Percentiles rank a stretch among this genome's conserved stretches.
phyloP scores from a whole-genome alignment of 2,797 vertebrate genomes.

The Balearica regulorum region DNA sequence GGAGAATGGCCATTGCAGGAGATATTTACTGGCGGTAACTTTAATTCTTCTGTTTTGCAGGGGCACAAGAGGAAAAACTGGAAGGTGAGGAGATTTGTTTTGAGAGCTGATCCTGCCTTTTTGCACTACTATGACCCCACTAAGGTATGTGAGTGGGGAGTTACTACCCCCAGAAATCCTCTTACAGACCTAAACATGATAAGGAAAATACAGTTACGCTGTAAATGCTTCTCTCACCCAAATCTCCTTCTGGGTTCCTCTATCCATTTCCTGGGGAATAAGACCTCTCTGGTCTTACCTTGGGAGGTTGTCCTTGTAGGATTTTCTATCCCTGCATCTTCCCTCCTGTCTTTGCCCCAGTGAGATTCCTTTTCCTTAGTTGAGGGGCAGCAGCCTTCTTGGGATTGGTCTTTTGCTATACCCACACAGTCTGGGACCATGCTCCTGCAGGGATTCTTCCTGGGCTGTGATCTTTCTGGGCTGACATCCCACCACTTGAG shows the following conservation, averaged over 20 bases:
- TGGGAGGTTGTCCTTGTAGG: neutral
- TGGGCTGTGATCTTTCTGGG: neutral
- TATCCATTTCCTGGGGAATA: neutral
- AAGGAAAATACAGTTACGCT: neutral
- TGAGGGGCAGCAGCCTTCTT: fast-evolving
- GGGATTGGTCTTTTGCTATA: neutral
- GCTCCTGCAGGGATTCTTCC: neutral
- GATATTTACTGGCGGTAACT: neutral
- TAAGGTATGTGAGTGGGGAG: constrained; percentile 75
- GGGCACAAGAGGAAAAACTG: constrained; percentile 96
- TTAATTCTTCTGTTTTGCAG: constrained; percentile 67
- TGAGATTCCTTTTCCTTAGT: neutral
- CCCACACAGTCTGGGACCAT: neutral
- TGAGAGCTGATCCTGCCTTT: constrained; percentile 89
- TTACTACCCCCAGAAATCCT: neutral
- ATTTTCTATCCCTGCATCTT: neutral
- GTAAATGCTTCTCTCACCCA: neutral
- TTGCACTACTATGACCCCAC: constrained; percentile 94
- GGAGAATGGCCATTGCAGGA: neutral
- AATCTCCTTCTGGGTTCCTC: neutral
- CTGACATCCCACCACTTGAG: neutral
- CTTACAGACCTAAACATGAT: neutral
- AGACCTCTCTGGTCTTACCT: neutral
- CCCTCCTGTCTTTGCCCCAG: neutral
- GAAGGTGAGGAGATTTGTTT: constrained; percentile 93